Evolutionary conservation across 2,888 invertebrate genomes (phyloP).

Genomic region (Drosophila emarginata): DNA sequence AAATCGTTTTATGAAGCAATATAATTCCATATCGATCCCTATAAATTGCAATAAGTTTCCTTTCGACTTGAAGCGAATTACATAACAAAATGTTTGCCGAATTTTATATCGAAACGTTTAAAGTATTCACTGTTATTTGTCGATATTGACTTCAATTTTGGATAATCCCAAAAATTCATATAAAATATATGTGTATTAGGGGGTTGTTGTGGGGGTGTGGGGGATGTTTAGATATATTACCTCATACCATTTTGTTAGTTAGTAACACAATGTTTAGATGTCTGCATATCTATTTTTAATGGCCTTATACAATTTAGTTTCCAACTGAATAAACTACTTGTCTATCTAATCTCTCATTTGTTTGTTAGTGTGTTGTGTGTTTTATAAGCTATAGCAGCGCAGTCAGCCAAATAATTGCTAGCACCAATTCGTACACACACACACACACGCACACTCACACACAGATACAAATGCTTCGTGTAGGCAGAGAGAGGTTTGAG

Average conservation of each 20-base stretch:
- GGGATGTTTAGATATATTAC: neutral
- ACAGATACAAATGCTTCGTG: neutral
- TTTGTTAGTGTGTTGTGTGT: slow-evolving; percentile 18
- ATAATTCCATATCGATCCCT: neutral
- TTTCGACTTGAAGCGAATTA: no score
- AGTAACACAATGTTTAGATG: neutral
- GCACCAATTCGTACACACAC: slow-evolving; percentile 41
- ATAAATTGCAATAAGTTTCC: no score
- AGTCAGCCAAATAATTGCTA: slow-evolving; percentile 73
- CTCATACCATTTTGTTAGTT: neutral
- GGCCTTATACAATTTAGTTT: slow-evolving; percentile 45
- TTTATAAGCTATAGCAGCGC: slow-evolving; percentile 45
- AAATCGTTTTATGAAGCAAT: no score
- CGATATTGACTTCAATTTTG: no score
- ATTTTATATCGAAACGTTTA: no score
- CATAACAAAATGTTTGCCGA: no score
- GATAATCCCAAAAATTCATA: neutral
- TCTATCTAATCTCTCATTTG: slow-evolving; percentile 67
- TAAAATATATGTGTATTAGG: neutral
- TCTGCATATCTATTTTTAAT: slow-evolving; percentile 31
- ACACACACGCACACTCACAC: slow-evolving; percentile 24
- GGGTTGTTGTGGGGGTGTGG: neutral
- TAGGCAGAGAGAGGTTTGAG: neutral
- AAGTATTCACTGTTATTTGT: no score
- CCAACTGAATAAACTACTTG: slow-evolving; percentile 70